Evolutionary conservation across 2,888 invertebrate genomes (phyloP), one percentile per base, ranked within the genome.

Genomic region (Rhagium mordax): DNA sequence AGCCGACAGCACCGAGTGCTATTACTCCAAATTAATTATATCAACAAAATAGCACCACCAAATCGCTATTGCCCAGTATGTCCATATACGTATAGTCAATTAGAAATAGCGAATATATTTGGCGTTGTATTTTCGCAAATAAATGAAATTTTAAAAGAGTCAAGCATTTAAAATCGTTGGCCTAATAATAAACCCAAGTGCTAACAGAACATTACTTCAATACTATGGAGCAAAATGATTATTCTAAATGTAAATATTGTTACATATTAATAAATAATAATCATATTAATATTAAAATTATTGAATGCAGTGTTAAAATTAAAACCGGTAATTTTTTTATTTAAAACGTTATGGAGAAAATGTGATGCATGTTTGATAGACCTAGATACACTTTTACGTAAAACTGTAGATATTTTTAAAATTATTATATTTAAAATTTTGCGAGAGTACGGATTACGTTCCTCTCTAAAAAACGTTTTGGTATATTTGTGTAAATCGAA

Each of bases 231-330:
- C 78, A 77, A 79, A 82, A 86, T 86, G 84, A 88, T 89, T 88
- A 89, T 89, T 89, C 89, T 89, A 89, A 89, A 89, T 89, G 89
- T 89, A 89, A 87, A 89, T 89, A 89, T 89, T 89, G 89, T 89
- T 89, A 89, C 85, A 88, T 88, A 88, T 85, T 81, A 84, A 83
- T 75, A 78, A 82, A 80, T 83, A 85, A 84, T 84, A 84, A 84
- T 83, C 84, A 83, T 81, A 83, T 81, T 81, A 81, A 81, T 65
- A 71, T 81, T 80, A 81, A 82, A 77, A 72, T 81, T 80, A 80
- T 78, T 82, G 83, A 83, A 84, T 83, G 84, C 83, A 74, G 71
- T 77, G 76, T 76, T 75, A 61, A 67, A 69, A 65, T 68, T 66
- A 33, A 57, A 47, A 57, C 41, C 29, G 67, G 13, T 67, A 51